A percentile compares a stretch with the other conserved stretches of the same genome.
Conservation (phyloP, 2,797 vertebrate species). For the Ctenopoma kingsleyae region DNA sequence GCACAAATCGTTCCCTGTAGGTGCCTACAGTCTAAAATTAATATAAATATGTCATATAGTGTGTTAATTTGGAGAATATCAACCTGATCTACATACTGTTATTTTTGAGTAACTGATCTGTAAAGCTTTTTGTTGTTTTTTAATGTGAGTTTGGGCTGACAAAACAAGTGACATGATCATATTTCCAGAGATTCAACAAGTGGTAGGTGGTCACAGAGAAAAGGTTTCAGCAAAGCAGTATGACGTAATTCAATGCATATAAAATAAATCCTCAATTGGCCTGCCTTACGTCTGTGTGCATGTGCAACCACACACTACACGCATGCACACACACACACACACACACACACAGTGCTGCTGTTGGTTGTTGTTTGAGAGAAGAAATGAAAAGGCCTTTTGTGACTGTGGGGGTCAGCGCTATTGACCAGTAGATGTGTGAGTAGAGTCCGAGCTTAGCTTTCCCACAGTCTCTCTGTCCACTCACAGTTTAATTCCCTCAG, state of each 20-base stretch:
- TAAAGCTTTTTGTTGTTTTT: background rate
- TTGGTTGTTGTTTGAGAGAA: constrained; percentile 66
- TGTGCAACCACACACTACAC: constrained; percentile 13
- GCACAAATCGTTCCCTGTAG: too few relatives aligned
- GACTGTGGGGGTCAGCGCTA: constrained; percentile 74
- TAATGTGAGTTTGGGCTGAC: background rate
- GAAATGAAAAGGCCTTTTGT: constrained; percentile 81
- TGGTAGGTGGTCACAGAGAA: constrained; percentile 33
- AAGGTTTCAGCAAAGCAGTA: constrained; percentile 14
- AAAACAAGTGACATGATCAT: constrained; percentile 16
- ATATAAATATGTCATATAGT: background rate
- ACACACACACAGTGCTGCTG: constrained; percentile 43
- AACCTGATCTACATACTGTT: background rate
- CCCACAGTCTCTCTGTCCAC: constrained; percentile 90
- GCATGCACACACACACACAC: constrained; percentile 32
- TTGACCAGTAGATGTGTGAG: constrained; percentile 86
- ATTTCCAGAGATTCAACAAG: constrained; percentile 17
- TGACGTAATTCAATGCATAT: constrained; percentile 40
- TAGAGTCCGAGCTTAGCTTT: constrained; percentile 86
- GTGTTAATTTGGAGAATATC: background rate
- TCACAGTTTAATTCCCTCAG: constrained; percentile 83
- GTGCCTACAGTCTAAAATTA: background rate
- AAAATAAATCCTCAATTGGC: constrained; percentile 39
- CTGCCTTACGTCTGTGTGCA: constrained; percentile 21
- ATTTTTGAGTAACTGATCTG: background rate